Evolutionary conservation across 2,888 invertebrate species (phyloP).

Genomic region (Drosophila algonquin): DNA sequence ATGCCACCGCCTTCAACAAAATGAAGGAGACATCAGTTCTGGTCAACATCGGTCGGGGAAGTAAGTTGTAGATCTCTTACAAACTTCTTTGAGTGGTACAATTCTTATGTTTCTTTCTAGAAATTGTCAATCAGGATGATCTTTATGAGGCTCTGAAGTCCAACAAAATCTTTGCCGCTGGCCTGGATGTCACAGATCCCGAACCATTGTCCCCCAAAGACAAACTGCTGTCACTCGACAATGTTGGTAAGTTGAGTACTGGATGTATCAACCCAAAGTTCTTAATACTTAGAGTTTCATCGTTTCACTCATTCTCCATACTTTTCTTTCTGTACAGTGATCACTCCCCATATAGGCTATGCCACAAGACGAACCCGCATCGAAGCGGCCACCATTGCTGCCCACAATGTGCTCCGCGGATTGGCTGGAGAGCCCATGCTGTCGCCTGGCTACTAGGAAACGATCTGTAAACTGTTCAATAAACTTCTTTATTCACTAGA

Average conservation of each 20-base stretch:
- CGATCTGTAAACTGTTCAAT: not conserved
- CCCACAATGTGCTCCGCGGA: conserved; percentile 91
- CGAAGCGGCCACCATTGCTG: conserved; percentile 91
- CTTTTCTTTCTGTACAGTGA: conserved; percentile 85
- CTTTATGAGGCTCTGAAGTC: conserved; percentile 90
- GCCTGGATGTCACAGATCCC: conserved; percentile 95
- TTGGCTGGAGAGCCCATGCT: conserved; percentile 90
- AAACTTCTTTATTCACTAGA: conserved; percentile 46
- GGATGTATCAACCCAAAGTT: too few species aligned
- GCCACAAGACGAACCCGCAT: conserved; percentile 90
- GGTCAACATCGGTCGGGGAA: conserved; percentile 89
- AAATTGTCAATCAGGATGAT: conserved; percentile 91
- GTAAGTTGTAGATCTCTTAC: conserved; percentile 66
- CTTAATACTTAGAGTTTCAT: too few species aligned
- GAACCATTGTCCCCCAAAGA: conserved; percentile 94
- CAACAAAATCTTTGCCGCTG: conserved; percentile 92
- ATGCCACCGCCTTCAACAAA: conserved; percentile 87
- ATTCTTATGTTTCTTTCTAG: conserved; percentile 73
- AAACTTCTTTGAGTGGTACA: too few species aligned
- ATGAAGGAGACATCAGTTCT: conserved; percentile 91
- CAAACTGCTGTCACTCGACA: conserved; percentile 90
- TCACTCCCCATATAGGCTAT: conserved; percentile 95
- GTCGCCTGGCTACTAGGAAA: conserved; percentile 85
- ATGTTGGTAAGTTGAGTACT: conserved; percentile 87
- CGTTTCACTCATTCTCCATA: too few species aligned